Percentiles rank a stretch among this genome's conserved stretches.
These are phyloP conservation scores for Pogonocichla stellata DNA, from an alignment of 2,113 vertebrate species.

Conservation along the genomic window DNA sequence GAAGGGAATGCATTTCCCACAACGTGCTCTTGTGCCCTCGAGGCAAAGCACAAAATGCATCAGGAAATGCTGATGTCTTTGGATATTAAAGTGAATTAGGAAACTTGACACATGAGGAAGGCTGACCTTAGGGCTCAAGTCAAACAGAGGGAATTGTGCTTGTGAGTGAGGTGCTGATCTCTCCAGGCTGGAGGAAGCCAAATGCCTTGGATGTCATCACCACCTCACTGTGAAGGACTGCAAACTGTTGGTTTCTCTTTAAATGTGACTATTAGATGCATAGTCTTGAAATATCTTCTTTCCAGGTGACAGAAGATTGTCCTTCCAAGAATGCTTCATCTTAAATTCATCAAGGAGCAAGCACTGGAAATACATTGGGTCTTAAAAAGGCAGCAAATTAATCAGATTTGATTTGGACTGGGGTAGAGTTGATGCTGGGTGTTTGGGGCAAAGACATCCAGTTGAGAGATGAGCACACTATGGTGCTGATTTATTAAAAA, in stretches of 20 bases:
- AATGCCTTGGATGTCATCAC: background rate
- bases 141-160: background rate
- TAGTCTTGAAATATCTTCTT: background rate
- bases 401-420: background rate
- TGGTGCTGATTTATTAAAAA: background rate
- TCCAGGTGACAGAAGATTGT: background rate
- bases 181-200: background rate
- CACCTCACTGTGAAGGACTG: background rate
- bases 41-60: background rate
- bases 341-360: background rate
- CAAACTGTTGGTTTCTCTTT: background rate
- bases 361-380: fast-evolving
- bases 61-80: background rate
- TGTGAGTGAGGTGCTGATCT: background rate
- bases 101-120: background rate
- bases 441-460: background rate
- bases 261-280: background rate
- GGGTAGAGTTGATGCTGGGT: background rate
- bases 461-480: background rate
- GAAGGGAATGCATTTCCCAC: background rate
- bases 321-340: background rate
- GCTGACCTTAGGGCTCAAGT: background rate
- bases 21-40: background rate
- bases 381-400: background rate
- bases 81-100: background rate